Base-by-base conservation (phyloP, 92 coral and sea anemone genomes). In the Palythoa grandiflora region DNA sequence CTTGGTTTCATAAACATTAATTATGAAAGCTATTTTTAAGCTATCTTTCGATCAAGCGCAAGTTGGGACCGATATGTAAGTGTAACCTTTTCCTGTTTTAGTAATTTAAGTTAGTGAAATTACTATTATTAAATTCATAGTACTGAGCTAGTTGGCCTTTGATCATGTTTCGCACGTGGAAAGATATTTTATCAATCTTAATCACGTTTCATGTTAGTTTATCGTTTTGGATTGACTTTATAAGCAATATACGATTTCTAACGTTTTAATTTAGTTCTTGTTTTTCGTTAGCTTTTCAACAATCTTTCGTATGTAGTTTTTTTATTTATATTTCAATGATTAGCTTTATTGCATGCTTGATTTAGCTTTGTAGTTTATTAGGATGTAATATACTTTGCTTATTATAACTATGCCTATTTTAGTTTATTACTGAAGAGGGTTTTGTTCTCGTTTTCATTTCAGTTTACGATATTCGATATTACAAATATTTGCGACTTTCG, bases 381-480 rank as follows among this genome's bases (percentile, higher is more conserved):
- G 70, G 70, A 21, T 78, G 14, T 4, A 55, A 48, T 78, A 28
- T 78, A 78, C 83, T 57, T 78, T 78, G 83, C 71, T 78, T 78
- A 78, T 36, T 78, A 78, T 35, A 78, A 54, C 68, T 78, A 55
- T 57, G 83, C 71, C 83, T 78, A 78, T 53, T 78, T 78, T 5
- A 78, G 83, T 53, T 78, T 77, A 78, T 78, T 78, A 55, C 71
- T 78, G n/a, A 78, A 78, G 83, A 78, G 52, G 70, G 83, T 55
- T 78, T 78, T 78, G 50, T 78, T 78, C 48, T 78, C 70, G 70
- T 78, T 78, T 78, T 78, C 83, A 78, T 55, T 36, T 78, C 83
- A 78, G 83, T 78, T 78, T 78, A 78, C 83, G 83, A 78, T 78
- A 78, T 78, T 78, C 79, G 79, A 75, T 75, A 50, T 50, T 75